Evolutionary conservation across 2,113 vertebrate species (phyloP), one percentile per base, ranked within the genome.

Genomic region (Microtus montanus): DNA sequence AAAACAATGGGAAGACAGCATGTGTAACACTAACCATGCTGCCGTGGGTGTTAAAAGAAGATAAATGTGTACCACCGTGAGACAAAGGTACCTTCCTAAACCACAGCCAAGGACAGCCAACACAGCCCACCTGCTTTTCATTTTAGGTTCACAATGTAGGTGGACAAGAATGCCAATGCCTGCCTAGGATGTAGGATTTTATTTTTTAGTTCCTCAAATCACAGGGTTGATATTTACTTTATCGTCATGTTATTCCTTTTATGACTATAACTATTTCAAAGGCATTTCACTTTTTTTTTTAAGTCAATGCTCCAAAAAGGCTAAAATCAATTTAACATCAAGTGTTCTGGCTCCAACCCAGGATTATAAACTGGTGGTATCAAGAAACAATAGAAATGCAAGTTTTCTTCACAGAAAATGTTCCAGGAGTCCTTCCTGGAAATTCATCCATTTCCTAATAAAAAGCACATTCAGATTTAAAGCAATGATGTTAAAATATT

Each of bases 401-500:
- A 82, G 38, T 80, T 92, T 96, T 87, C 91, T 38, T 73, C 70
- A n/a, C n/a, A 20, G n/a, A 73, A 79, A 82, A n/a, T 75, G 91
- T 96, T 84, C 89, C 52, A 71, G 70, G 66, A 92, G 33, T 26
- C 41, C 64, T 80, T n/a, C 7, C 75, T 89, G 41, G 14, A 93
- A 89, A 96, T 54, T 30, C 84, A 96, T 82, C 44, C 52, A 73
- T 58, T 87, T 64, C 41, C 54, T 91, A 44, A 92, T 85, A 93
- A 91, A 93, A 96, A 75, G 44, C 30, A 38, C 28, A 90, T 97
- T 96, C 64, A 91, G 28, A 61, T 84, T 91, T 75, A 82, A 80
- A 93, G 35, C 52, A 91, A 96, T 19, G 47, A 92, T 77, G 71
- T 54, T 89, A 87, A 96, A 91, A 96, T 49, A 87, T 7, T 87